phyloP scores from a whole-genome alignment of 2,797 vertebrate genomes.

The Mus minutoides region DNA sequence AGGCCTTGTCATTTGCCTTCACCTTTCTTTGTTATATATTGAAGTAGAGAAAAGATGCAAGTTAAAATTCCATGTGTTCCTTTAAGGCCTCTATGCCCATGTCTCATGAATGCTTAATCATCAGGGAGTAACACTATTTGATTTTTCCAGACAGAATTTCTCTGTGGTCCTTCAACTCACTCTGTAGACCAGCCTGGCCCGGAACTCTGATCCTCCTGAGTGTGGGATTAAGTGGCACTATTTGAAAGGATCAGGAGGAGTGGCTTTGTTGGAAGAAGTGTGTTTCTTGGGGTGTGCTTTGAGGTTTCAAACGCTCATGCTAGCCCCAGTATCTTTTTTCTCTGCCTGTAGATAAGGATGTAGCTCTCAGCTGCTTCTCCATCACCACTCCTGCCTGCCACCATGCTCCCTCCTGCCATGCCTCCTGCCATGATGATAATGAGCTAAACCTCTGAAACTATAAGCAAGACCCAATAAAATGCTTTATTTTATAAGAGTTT shows the following conservation, averaged over 20 bases:
- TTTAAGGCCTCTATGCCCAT: neutral
- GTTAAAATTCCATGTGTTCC: constrained; percentile 14
- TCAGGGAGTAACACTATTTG: neutral
- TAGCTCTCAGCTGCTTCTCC: neutral
- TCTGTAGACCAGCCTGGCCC: neutral
- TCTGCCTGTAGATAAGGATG: neutral
- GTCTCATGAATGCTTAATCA: neutral
- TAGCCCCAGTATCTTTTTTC: neutral
- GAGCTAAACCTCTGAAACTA: neutral
- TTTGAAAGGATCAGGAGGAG: neutral
- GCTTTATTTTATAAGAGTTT: neutral
- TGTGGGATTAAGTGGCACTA: neutral
- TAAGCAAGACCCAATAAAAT: neutral
- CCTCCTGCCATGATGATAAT: neutral
- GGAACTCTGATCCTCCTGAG: neutral
- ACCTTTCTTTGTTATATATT: neutral
- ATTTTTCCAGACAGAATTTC: neutral
- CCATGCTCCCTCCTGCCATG: neutral
- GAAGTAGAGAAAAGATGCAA: constrained; percentile 29
- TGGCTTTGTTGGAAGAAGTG: neutral
- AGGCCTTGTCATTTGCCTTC: accelerated
- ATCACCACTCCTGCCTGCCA: too few species aligned
- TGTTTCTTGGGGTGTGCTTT: neutral
- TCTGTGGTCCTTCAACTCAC: neutral
- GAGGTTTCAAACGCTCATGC: neutral